Percentiles rank a stretch among this genome's conserved stretches.
Evolutionary conservation across 2,888 invertebrate species (phyloP).

Genomic region (Hololepta plana): DNA sequence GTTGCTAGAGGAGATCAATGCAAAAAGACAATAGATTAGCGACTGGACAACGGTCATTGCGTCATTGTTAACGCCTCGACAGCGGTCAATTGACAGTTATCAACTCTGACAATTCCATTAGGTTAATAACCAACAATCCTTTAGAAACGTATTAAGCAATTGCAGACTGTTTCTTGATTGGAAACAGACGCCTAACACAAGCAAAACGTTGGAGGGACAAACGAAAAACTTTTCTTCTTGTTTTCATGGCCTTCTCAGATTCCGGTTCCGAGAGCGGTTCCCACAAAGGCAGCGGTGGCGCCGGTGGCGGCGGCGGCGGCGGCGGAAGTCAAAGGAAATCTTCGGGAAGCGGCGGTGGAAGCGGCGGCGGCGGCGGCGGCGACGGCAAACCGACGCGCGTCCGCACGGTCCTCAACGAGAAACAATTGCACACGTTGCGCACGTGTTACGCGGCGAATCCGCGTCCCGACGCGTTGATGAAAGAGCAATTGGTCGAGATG

Average conservation of each 20-base stretch:
- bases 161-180: not conserved
- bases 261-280: constrained; percentile 85
- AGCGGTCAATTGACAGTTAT: no score
- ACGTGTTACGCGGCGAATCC: constrained; percentile 97
- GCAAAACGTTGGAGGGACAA: not conserved
- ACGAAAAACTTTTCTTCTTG: not conserved
- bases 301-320: constrained; percentile 14
- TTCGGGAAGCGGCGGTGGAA: constrained; percentile 14
- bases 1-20: no score
- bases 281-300: constrained; percentile 55
- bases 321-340: constrained; percentile 12
- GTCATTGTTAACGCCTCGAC: no score
- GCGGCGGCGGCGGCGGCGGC: constrained; percentile 34
- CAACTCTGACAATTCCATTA: no score
- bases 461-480: constrained; percentile 96
- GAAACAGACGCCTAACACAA: not conserved
- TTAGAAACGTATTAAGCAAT: no score
- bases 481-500: constrained; percentile 98
- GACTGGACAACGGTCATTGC: no score
- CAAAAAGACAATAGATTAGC: no score
- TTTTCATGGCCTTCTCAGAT: constrained; percentile 38
- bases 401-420: constrained; percentile 95
- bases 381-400: constrained; percentile 98
- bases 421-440: constrained; percentile 91
- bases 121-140: no score